A percentile compares a stretch with the other conserved stretches of the same genome.
phyloP scores from a whole-genome alignment of 2,797 vertebrate genomes.

The Lophotriccus pileatus region DNA sequence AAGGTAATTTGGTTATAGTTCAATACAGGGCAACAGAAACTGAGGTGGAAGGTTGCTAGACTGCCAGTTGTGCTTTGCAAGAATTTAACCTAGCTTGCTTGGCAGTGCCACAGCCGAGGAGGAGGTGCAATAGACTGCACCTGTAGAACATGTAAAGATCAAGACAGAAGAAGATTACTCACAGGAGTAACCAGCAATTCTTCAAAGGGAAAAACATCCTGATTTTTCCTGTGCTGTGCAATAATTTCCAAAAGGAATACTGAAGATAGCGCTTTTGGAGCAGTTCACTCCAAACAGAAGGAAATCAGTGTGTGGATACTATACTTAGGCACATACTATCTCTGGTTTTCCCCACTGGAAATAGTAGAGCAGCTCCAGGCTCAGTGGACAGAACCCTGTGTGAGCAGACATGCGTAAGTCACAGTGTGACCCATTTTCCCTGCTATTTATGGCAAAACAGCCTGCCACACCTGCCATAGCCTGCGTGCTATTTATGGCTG shows the following conservation, averaged over 20 bases:
- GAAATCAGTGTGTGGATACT: neutral
- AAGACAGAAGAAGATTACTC: neutral
- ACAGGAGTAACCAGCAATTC: neutral
- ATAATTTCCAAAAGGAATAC: neutral
- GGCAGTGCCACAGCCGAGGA: neutral
- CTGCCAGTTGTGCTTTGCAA: neutral
- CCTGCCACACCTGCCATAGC: neutral
- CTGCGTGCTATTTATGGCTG: neutral
- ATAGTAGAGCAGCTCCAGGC: neutral
- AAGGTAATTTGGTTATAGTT: neutral
- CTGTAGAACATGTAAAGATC: neutral
- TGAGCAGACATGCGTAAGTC: neutral
- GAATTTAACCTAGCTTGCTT: neutral
- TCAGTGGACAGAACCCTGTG: neutral
- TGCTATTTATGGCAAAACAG: slow-evolving; percentile 20
- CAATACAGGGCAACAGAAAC: neutral
- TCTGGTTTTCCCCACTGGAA: neutral
- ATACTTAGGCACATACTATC: neutral
- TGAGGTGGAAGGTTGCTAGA: neutral
- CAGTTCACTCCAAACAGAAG: neutral
- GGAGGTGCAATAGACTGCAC: neutral
- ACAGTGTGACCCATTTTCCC: slow-evolving; percentile 28
- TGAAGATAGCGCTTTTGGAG: neutral
- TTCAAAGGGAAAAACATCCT: neutral
- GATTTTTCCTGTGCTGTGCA: neutral